These are phyloP conservation scores for Rutpela maculata DNA, from an alignment of 2,888 invertebrate species.

Conservation along the genomic window DNA sequence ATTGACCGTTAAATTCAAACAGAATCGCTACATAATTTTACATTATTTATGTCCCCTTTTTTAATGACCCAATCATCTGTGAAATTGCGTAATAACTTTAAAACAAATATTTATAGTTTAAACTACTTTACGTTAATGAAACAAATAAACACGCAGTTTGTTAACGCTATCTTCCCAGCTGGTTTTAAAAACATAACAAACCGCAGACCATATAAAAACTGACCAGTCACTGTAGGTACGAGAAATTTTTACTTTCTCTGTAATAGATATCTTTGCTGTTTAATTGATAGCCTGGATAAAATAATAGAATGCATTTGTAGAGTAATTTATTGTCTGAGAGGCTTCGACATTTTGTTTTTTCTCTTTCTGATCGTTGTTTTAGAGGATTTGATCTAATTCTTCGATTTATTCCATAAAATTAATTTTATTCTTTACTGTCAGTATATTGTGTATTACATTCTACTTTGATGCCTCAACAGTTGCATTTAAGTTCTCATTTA, in stretches of 20 bases:
- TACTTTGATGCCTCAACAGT: too few relatives aligned
- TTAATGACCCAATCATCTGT: constrained; percentile 23
- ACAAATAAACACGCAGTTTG: constrained; percentile 23
- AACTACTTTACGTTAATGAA: constrained; percentile 26
- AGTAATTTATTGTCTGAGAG: too few relatives aligned
- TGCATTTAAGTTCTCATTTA: too few relatives aligned
- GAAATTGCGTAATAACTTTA: constrained; percentile 33
- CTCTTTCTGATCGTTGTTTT: too few relatives aligned
- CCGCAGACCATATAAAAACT: constrained; percentile 29
- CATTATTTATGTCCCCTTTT: not conserved
- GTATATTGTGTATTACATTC: too few relatives aligned
- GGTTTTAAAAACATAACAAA: constrained; percentile 20
- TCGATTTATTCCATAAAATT: too few relatives aligned
- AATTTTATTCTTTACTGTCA: too few relatives aligned
- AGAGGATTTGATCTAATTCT: too few relatives aligned
- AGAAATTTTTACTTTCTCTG: constrained; percentile 32
- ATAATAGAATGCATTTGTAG: not conserved
- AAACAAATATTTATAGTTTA: constrained; percentile 27
- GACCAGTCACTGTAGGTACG: not conserved
- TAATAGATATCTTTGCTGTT: not conserved
- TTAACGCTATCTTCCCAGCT: not conserved
- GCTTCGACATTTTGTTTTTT: too few relatives aligned
- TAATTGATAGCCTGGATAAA: not conserved
- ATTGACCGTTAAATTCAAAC: constrained; percentile 1
- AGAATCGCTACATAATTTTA: constrained; percentile 7